These are phyloP conservation scores for Aquatica leii DNA, from an alignment of 2,888 invertebrate species.

Conservation along the genomic window DNA sequence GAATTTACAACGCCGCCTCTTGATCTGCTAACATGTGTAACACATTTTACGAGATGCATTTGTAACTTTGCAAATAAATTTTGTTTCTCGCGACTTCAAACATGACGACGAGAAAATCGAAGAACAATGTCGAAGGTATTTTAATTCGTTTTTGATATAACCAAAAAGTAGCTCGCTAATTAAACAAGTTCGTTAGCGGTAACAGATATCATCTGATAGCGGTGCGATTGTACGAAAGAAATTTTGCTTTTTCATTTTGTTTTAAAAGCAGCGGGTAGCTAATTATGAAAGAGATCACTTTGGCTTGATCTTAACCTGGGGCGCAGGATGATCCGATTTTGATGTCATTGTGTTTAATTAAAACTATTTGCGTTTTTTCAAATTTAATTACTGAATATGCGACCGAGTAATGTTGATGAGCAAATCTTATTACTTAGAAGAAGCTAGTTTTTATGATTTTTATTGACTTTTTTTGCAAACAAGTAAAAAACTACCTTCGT, in stretches of 20 bases:
- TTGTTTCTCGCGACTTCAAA: background rate
- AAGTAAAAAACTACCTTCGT: no score
- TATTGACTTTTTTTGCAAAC: no score
- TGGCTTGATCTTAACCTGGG: constrained; percentile 19
- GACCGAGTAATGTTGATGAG: no score
- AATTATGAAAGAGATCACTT: constrained; percentile 38
- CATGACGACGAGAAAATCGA: background rate
- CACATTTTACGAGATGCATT: constrained; percentile 36
- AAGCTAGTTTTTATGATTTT: no score
- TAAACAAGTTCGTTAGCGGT: constrained; percentile 38
- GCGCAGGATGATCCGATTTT: constrained; percentile 13
- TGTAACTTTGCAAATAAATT: constrained; percentile 22
- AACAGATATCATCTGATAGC: constrained; percentile 37
- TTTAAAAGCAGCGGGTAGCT: constrained; percentile 43
- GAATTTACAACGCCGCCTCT: constrained; percentile 43
- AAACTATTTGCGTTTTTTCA: background rate
- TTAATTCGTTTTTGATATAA: background rate
- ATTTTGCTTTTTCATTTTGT: constrained; percentile 39
- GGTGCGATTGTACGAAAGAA: constrained; percentile 30
- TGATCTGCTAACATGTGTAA: constrained; percentile 41
- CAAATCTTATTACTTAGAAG: no score
- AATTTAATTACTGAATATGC: no score
- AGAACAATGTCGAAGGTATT: no score
- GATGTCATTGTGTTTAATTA: constrained; percentile 33
- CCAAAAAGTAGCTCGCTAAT: constrained; percentile 9